Evolutionary conservation across 2,888 invertebrate species (phyloP), one percentile per base, ranked within the genome.

Genomic region (Mesorhabditis spiculigera): DNA sequence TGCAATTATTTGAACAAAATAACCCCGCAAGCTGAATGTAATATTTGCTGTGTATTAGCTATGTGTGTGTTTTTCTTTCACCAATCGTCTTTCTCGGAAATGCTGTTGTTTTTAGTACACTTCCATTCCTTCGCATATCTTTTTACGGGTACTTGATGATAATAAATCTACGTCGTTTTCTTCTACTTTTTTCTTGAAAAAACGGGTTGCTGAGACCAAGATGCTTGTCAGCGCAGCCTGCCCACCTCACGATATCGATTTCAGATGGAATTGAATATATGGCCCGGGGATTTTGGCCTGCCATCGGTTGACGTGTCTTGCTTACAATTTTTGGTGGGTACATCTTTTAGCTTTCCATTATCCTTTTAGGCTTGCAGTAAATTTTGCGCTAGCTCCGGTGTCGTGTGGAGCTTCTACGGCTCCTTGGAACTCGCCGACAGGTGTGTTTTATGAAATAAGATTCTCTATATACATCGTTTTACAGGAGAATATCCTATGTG

Each of bases 211-310:
- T 28, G 28, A 28, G 28, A 28, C 28, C 28, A 28, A 28, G 28
- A 28, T 28, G 28, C 28, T 3, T 28, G 28, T 28, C 28, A 28
- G 28, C 28, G 28, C 28, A 28, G 28, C 28, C 28, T 28, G 28
- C 28, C 28, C 28, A 28, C 28, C 28, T 28, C 28, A 28, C 28
- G 28, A 28, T 28, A 28, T 28, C 28, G 28, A 28, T 28, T 28
- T 28, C n/a, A 62, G 64, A 81, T 81, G 86, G 86, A 90, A 86
- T 87, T 93, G 78, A 90, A 91, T 87, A 91, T 93, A 77, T 93
- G 93, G 91, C 90, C 91, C 85, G 92, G 93, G 41, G 93, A 93
- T 87, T 94, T 92, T 91, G 93, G 93, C 42, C 88, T 94, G 68
- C 92, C 93, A 0, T 93, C 93, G 0, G 90, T 94, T 72, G 93